Base-by-base conservation (phyloP, 1,140 invertebrate genomes). In the Anastrepha obliqua region DNA sequence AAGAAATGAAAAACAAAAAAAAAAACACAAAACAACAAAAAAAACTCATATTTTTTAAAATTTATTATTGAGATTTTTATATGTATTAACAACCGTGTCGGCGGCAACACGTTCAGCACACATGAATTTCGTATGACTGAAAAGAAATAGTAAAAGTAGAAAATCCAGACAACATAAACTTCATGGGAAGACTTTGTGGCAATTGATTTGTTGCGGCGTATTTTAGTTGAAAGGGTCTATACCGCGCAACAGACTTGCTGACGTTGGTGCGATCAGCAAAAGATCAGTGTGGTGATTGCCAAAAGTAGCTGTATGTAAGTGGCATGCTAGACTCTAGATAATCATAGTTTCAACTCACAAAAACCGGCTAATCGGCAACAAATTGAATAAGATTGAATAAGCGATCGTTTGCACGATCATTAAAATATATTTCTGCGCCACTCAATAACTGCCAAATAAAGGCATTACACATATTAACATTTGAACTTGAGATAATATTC, bases 51-150 rank as follows among this genome's bases (percentile, higher is more conserved):
- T 74, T 74, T 81, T 81, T 47, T 51, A 81, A 81, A 81, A 81
- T 81, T 81, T 81, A 55, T 81, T 81, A 81, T 81, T 81, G 74
- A 81, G 74, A 81, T 81, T 81, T 81, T 81, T 47, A 55, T 51
- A 81, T 81, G 74, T 81, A 81, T 81, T 81, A 81, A 81, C 74
- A 81, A 58, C 74, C 74, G 74, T 81, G 74, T 81, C 74, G 74
- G 74, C 74, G 47, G 74, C 74, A 81, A 81, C n/a, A 81, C 20
- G 74, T 81, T 55, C 74, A 55, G 47, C 47, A 29, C 74, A 81
- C 47, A 81, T 81, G 74, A 81, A 20, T 13, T 81, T 51, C 47
- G 17, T 17, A 17, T 1, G 3, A 55, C 11, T 20, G 2, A 15
- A 29, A 29, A 29, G 29, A 29, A 29, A 81, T 81, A 13, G 9